Evolutionary conservation across 2,888 invertebrate genomes (phyloP).

Genomic region (Cephus nigrinus): DNA sequence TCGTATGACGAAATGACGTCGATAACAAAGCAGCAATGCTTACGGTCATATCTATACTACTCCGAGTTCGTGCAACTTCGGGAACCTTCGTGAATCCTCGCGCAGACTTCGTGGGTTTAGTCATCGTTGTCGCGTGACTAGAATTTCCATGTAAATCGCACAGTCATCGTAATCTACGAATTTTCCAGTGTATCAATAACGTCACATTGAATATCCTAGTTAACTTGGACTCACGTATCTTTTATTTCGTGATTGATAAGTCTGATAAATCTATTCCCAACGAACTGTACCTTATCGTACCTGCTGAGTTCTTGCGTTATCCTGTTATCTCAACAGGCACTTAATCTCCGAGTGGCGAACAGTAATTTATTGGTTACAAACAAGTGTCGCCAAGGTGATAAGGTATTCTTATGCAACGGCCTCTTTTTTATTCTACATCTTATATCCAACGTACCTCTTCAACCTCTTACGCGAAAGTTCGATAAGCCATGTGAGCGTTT

Average conservation of each 20-base stretch:
- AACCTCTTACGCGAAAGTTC: too few relatives aligned
- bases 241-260: slow-evolving; percentile 18
- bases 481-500: background rate
- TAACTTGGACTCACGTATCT: background rate
- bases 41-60: background rate
- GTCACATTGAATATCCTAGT: background rate
- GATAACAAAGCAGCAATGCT: background rate
- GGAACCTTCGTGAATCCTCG: background rate
- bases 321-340: background rate
- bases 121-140: background rate
- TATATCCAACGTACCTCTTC: background rate
- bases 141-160: background rate
- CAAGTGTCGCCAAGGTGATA: background rate
- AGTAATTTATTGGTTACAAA: background rate
- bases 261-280: slow-evolving; percentile 33
- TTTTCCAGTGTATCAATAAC: background rate
- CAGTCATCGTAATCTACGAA: background rate
- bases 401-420: background rate
- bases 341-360: background rate
- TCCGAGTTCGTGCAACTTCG: background rate
- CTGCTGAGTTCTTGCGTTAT: background rate
- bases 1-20: background rate
- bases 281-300: slow-evolving; percentile 28
- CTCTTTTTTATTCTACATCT: background rate
- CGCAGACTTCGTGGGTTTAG: background rate